These are phyloP conservation scores for Brachymystax lenok DNA, from an alignment of 2,797 vertebrate species.

Conservation along the genomic window DNA sequence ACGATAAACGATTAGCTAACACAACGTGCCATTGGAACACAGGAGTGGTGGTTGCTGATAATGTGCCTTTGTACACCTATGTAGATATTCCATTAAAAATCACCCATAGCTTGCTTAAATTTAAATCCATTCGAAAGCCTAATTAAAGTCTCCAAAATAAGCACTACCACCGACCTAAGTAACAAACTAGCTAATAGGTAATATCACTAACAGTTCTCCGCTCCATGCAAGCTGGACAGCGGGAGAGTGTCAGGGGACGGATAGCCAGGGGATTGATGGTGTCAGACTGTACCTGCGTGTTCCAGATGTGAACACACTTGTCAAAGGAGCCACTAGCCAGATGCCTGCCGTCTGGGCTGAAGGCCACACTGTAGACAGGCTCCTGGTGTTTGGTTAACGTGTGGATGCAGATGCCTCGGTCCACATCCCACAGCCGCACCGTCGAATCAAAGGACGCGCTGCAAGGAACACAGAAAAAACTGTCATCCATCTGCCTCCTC, in stretches of 20 bases:
- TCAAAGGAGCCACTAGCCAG: conserved; percentile 96
- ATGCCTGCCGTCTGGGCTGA: conserved; percentile 95
- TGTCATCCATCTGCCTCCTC: background rate
- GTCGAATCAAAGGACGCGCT: conserved; percentile 99
- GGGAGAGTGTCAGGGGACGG: background rate
- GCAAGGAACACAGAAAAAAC: conserved; percentile 9
- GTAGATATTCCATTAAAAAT: background rate
- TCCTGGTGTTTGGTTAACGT: conserved; percentile 98
- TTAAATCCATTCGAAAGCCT: background rate
- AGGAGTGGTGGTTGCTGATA: no score
- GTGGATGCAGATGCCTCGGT: conserved; percentile 97
- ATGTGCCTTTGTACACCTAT: no score
- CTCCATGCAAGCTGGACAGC: background rate
- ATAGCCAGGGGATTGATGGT: background rate
- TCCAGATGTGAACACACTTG: conserved; percentile 98
- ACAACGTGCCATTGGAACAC: no score
- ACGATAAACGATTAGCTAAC: no score
- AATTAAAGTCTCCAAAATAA: background rate
- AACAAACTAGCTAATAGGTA: background rate
- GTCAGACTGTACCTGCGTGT: conserved; percentile 76
- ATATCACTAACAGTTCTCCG: no score
- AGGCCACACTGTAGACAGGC: conserved; percentile 98
- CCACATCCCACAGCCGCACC: conserved; percentile 97
- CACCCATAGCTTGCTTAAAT: background rate
- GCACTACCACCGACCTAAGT: background rate